A percentile compares a stretch with the other conserved stretches of the same genome.
Evolutionary conservation across 2,113 vertebrate species (phyloP).

Genomic region (Myxocyprinus asiaticus): DNA sequence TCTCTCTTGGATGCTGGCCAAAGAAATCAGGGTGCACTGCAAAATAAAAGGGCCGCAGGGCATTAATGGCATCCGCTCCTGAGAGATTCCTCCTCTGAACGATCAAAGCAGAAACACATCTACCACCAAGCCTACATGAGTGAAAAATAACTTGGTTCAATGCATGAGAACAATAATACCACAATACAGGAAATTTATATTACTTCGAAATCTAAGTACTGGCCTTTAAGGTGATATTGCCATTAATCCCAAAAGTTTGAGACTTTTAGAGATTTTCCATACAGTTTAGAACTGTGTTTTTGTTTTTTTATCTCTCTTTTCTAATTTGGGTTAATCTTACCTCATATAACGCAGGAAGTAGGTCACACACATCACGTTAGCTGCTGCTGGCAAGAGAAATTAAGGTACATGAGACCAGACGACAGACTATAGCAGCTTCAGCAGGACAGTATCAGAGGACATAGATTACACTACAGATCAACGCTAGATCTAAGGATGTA

Average conservation of each 20-base stretch:
- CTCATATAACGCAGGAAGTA: conserved; percentile 66
- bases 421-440: neutral
- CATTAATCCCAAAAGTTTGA: too few species aligned
- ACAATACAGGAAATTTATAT: neutral
- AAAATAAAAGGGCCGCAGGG: conserved; percentile 96
- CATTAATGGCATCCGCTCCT: conserved; percentile 87
- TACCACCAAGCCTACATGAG: conserved; percentile 76
- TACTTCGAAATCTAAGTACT: neutral
- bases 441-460: neutral
- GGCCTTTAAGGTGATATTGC: too few species aligned
- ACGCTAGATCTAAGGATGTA: neutral
- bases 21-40: conserved; percentile 98
- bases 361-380: conserved; percentile 62
- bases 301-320: too few species aligned
- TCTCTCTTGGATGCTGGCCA: conserved; percentile 90
- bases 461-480: neutral
- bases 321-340: conserved; percentile 47
- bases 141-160: neutral
- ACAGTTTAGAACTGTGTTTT: too few species aligned
- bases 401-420: neutral
- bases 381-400: conserved; percentile 10
- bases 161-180: too few species aligned
- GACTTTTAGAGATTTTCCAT: too few species aligned
- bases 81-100: conserved; percentile 80
- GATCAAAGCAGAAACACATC: conserved; percentile 57